These are phyloP conservation scores for Euthynnus affinis DNA, from an alignment of 2,797 vertebrate genomes.

Conservation along the genomic window DNA sequence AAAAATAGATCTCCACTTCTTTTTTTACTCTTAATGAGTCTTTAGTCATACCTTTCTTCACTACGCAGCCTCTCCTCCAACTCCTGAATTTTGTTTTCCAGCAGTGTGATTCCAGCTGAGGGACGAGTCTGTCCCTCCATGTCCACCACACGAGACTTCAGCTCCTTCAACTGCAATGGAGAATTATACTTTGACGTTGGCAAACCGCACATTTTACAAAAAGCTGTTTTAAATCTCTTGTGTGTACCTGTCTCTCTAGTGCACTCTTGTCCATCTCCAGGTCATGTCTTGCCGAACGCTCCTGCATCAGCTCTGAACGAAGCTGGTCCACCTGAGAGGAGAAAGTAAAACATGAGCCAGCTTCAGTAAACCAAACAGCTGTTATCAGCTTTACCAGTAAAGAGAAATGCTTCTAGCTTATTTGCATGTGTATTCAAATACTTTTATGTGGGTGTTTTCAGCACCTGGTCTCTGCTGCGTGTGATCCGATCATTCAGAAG, in stretches of 20 bases:
- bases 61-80: conserved; percentile 91
- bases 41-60: conserved; percentile 89
- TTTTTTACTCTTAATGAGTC: background rate
- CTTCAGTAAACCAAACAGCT: background rate
- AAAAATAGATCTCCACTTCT: background rate
- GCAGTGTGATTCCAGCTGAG: conserved; percentile 82
- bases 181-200: background rate
- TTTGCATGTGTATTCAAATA: conserved; percentile 62
- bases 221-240: background rate
- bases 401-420: conserved; percentile 10
- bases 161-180: conserved; percentile 89
- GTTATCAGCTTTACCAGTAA: background rate
- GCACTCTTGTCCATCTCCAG: conserved; percentile 95
- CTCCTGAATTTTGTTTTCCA: conserved; percentile 91
- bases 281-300: conserved; percentile 92
- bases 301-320: conserved; percentile 93
- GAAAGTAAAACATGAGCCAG: background rate
- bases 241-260: conserved; percentile 91
- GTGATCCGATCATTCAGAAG: conserved; percentile 90
- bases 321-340: conserved; percentile 91
- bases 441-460: background rate
- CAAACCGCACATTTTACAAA: background rate
- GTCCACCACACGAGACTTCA: conserved; percentile 90
- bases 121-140: conserved; percentile 89
- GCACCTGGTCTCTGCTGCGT: conserved; percentile 93